Conservation (phyloP, 2,797 vertebrate species). For the Eleutherodactylus coqui region DNA sequence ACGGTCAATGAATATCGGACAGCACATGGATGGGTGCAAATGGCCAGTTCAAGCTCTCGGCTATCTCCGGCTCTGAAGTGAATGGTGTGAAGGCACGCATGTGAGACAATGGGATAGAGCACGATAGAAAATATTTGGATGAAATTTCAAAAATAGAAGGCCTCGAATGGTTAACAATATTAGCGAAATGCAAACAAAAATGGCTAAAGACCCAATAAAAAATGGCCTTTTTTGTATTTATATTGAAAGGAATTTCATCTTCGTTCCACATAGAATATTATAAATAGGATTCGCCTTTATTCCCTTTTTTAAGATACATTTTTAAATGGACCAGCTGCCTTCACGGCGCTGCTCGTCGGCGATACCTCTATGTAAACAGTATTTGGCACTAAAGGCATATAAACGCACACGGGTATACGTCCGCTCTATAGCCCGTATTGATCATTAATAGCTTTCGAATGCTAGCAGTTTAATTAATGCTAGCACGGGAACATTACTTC, state of each 20-base stretch:
- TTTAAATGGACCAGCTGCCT: constrained; percentile 37
- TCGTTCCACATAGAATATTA: neutral
- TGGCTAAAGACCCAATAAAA: constrained; percentile 10
- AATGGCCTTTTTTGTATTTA: constrained; percentile 2
- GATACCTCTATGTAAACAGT: constrained; percentile 33
- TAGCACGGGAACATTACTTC: constrained; percentile 43
- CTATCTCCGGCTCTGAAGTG: no score
- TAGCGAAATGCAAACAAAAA: neutral
- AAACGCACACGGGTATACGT: constrained; percentile 31
- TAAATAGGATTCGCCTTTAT: constrained; percentile 6
- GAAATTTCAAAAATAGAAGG: neutral
- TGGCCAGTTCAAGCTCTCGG: no score
- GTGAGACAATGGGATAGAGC: no score
- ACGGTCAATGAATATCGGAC: no score
- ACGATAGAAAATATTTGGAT: neutral
- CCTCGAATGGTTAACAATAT: neutral
- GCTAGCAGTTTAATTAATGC: constrained; percentile 57
- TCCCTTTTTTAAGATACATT: constrained; percentile 16
- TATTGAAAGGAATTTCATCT: neutral
- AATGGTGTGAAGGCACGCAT: no score
- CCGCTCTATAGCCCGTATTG: constrained; percentile 47
- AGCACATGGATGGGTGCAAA: no score
- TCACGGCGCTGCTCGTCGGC: neutral
- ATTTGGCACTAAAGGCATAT: constrained; percentile 47
- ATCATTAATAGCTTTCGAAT: constrained; percentile 59